A percentile compares a stretch with the other conserved stretches of the same genome.
Evolutionary conservation across 1,140 invertebrate species (phyloP).

Genomic region (Hirudo medicinalis): DNA sequence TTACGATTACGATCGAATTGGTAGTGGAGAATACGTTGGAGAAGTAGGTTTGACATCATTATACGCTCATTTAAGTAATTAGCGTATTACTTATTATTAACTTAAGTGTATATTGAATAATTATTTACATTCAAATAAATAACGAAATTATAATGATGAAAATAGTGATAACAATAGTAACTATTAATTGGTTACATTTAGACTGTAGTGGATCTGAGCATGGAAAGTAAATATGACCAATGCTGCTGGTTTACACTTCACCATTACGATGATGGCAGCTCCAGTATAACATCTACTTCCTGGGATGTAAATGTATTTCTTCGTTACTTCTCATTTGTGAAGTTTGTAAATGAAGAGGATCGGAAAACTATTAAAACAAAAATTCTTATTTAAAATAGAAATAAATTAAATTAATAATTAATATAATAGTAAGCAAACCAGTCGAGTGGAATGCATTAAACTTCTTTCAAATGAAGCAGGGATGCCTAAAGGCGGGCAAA

Average conservation of each 20-base stretch:
- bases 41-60: conserved; percentile 48
- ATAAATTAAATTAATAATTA: no score
- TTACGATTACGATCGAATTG: conserved; percentile 88
- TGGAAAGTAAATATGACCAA: conserved; percentile 72
- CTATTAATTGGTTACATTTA: background rate
- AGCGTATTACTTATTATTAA: background rate
- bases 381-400: no score
- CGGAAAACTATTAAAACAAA: no score
- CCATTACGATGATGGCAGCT: conserved; percentile 61
- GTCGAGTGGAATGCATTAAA: no score
- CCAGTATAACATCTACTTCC: background rate
- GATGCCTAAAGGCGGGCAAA: conserved; percentile 34
- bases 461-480: no score
- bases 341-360: no score
- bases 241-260: conserved; percentile 80
- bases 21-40: conserved; percentile 83
- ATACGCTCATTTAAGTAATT: background rate
- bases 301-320: conserved; percentile 10
- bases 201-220: conserved; percentile 52
- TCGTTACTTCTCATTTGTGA: no score
- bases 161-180: background rate
- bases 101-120: no score
- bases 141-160: no score
- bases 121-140: no score
- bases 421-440: no score